Evolutionary conservation across 2,113 vertebrate species (phyloP).

Genomic region (Chamaea fasciata): DNA sequence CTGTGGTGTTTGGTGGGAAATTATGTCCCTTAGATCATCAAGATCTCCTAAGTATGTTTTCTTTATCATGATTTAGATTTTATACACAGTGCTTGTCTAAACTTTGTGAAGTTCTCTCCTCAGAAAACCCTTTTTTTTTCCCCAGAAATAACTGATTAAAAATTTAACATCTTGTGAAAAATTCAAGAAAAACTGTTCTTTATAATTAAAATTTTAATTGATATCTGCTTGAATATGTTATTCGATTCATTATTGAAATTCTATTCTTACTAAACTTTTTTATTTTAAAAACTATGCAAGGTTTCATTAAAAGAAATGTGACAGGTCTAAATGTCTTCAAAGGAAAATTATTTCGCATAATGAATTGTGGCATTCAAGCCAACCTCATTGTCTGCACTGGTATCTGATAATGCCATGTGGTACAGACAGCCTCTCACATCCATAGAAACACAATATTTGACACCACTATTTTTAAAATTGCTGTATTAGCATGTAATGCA

Average conservation of each 20-base stretch:
- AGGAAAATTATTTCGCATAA: conserved; percentile 1
- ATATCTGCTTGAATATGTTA: conserved; percentile 3
- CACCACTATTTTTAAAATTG: neutral
- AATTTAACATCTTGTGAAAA: conserved; percentile 18
- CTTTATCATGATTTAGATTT: neutral
- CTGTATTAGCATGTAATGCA: neutral
- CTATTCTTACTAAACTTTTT: conserved; percentile 9
- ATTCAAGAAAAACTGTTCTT: neutral
- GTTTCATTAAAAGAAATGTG: conserved; percentile 9
- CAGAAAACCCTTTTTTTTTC: rapidly evolving
- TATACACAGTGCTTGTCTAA: neutral
- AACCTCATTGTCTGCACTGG: neutral
- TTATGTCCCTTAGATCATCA: neutral
- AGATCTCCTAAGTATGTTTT: neutral
- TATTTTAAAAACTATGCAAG: neutral
- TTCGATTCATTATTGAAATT: neutral
- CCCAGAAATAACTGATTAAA: neutral
- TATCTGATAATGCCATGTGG: neutral
- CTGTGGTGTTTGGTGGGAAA: neutral
- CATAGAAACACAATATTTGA: neutral
- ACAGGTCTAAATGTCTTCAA: neutral
- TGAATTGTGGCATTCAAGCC: conserved; percentile 1
- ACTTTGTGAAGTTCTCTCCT: neutral
- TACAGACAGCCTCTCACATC: neutral
- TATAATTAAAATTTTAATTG: conserved; percentile 44